Conservation (phyloP, 2,888 invertebrate genomes). For the Alloplasta piceator region DNA sequence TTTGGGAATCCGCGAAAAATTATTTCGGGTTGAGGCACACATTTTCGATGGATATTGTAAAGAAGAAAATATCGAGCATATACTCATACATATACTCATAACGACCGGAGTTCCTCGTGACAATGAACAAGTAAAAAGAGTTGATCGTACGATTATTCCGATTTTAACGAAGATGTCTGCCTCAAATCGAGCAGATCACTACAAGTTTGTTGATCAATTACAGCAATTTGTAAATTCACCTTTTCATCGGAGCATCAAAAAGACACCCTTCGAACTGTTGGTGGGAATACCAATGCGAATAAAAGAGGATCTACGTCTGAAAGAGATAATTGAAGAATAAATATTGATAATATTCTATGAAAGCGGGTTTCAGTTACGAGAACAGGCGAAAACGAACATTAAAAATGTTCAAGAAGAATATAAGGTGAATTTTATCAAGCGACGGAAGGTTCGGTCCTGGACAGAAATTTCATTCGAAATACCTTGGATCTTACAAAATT, state of each 20-base stretch:
- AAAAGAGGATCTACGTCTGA: constrained; percentile 48
- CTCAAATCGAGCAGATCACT: constrained; percentile 25
- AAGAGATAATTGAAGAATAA: constrained; percentile 62
- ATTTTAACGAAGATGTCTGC: constrained; percentile 27
- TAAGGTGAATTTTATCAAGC: constrained; percentile 28
- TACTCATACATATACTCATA: too few relatives aligned
- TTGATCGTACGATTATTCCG: constrained; percentile 20
- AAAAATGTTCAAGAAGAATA: constrained; percentile 47
- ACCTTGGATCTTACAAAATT: constrained; percentile 73
- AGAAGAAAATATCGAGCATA: too few relatives aligned
- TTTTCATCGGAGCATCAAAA: constrained; percentile 34
- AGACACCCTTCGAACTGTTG: constrained; percentile 30
- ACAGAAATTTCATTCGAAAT: constrained; percentile 66
- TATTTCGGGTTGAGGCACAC: too few relatives aligned
- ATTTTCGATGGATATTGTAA: too few relatives aligned
- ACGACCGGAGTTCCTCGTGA: too few relatives aligned
- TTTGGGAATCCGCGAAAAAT: too few relatives aligned
- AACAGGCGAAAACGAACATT: constrained; percentile 40
- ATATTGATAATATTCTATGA: neutral
- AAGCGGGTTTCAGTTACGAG: neutral
- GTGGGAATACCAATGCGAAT: constrained; percentile 14
- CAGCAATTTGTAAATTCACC: constrained; percentile 42
- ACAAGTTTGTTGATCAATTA: constrained; percentile 25
- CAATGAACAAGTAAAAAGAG: too few relatives aligned
- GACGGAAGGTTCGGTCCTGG: constrained; percentile 73